phyloP scores from a whole-genome alignment of 2,113 vertebrate genomes.

The Silurus asotus region DNA sequence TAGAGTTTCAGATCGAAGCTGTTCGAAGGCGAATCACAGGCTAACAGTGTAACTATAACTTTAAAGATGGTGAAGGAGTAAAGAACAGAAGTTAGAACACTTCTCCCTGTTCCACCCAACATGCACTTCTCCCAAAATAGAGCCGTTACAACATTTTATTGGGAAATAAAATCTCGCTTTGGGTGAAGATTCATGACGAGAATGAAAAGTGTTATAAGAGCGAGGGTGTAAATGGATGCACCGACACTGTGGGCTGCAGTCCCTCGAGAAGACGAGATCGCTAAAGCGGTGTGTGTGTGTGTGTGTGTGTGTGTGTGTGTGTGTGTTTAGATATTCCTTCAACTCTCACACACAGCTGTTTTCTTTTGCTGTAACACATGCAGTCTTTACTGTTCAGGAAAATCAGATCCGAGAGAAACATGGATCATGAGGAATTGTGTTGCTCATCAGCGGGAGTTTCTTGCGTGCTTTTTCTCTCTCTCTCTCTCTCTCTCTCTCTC shows the following conservation, averaged over 20 bases:
- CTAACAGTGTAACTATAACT: too few species aligned
- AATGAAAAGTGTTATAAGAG: slow-evolving; percentile 62
- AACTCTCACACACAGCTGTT: slow-evolving; percentile 15
- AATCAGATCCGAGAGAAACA: background rate
- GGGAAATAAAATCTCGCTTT: too few species aligned
- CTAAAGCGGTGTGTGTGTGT: slow-evolving; percentile 54
- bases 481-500: background rate
- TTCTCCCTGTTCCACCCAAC: too few species aligned
- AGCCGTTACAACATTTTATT: too few species aligned
- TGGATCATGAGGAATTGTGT: background rate
- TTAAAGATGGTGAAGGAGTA: too few species aligned
- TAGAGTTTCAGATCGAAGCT: too few species aligned
- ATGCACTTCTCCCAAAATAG: too few species aligned
- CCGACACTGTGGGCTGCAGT: slow-evolving; percentile 66
- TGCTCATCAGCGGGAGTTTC: background rate
- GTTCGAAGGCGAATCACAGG: too few species aligned
- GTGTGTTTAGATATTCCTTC: slow-evolving; percentile 13
- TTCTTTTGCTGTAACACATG: background rate
- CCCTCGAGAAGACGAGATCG: slow-evolving; percentile 63
- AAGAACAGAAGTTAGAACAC: too few species aligned
- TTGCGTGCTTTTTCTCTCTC: background rate
- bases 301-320: slow-evolving; percentile 16
- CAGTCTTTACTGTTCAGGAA: background rate
- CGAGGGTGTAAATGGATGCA: slow-evolving; percentile 75
- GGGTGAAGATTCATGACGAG: slow-evolving; percentile 58